phyloP scores from a whole-genome alignment of 2,113 vertebrate species.

The Chunga burmeisteri region DNA sequence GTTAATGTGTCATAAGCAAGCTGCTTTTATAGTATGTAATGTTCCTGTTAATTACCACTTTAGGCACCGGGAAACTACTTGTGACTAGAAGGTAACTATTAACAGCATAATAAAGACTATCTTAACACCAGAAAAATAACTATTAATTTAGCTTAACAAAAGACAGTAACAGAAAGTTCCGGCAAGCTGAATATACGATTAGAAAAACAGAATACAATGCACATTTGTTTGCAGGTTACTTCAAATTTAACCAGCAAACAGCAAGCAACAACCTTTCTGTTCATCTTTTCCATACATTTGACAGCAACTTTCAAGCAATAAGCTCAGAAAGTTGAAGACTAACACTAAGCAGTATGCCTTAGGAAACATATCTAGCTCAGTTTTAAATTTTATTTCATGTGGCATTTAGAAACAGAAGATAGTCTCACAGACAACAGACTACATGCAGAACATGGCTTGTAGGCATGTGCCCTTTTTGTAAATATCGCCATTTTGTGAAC shows the following conservation, averaged over 20 bases:
- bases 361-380: background rate
- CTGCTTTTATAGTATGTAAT: background rate
- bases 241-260: background rate
- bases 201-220: background rate
- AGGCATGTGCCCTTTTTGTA: background rate
- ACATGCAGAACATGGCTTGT: background rate
- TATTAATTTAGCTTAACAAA: background rate
- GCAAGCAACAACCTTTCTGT: background rate
- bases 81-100: background rate
- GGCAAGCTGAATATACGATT: background rate
- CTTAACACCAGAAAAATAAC: background rate
- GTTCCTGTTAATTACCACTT: background rate
- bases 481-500: background rate
- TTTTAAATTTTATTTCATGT: background rate
- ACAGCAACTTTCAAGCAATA: background rate
- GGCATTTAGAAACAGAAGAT: background rate
- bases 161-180: background rate
- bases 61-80: background rate
- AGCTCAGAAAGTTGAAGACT: no score
- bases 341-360: background rate
- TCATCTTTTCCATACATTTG: background rate
- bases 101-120: background rate
- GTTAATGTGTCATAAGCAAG: background rate
- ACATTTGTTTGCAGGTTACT: background rate
- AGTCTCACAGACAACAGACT: background rate